Conservation (phyloP, 1,140 invertebrate genomes). For the Phthorimaea operculella region DNA sequence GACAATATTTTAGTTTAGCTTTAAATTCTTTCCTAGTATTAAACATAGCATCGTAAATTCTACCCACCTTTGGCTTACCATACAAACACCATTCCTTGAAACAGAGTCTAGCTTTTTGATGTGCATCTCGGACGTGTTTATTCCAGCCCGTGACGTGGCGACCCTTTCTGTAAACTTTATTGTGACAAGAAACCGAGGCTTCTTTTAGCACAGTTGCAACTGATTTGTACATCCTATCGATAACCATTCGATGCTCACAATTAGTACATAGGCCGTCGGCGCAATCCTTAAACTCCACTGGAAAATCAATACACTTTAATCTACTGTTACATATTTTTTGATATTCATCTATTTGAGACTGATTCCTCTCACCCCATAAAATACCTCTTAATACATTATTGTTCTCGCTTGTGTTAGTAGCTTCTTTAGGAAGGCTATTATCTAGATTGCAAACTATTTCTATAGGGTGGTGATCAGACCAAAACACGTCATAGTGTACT, state of each 20-base stretch:
- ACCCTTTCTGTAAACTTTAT: background rate
- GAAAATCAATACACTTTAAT: constrained; percentile 1
- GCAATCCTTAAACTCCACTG: background rate
- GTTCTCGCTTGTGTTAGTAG: background rate
- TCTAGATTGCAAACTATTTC: constrained; percentile 3
- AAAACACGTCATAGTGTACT: constrained; percentile 3
- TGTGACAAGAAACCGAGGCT: background rate
- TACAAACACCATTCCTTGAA: background rate
- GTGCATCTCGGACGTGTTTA: background rate
- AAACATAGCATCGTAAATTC: background rate
- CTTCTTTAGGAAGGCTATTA: background rate
- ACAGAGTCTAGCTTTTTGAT: background rate
- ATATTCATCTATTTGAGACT: background rate
- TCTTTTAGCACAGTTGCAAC: background rate
- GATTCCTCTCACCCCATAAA: background rate
- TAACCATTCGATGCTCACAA: background rate
- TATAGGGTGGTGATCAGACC: constrained; percentile 8
- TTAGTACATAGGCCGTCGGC: background rate
- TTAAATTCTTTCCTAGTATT: background rate
- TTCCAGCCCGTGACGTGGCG: constrained; percentile 1
- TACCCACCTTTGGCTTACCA: background rate
- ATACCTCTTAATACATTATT: background rate
- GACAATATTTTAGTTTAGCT: constrained; percentile 1
- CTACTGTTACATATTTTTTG: background rate
- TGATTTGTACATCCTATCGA: background rate